Base-by-base conservation (phyloP, 2,797 vertebrate genomes). In the Leptodactylus fallax region DNA sequence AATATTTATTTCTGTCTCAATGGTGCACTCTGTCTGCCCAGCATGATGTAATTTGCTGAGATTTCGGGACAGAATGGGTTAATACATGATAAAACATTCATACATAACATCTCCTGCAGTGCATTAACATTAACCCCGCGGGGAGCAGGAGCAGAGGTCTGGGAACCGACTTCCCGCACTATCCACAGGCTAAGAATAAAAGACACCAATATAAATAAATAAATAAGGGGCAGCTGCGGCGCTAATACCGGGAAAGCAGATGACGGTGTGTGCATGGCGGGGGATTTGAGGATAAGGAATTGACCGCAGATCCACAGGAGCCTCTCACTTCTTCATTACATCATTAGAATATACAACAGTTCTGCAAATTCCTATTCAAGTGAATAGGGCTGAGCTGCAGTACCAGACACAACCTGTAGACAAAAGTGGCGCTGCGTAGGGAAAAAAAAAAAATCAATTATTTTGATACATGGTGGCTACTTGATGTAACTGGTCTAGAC, bases 71-170 rank as follows among this genome's bases (percentile, higher is more conserved):
- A 21, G 36, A 71, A 47, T 16, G 56, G 36, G 78, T 79, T 83
- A 83, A 69, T 69, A 25, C 7, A 14, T 49, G 21, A 69, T 67
- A 53, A 67, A 82, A 82, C 60, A 67, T 82, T 83, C 49, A 83
- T 71, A 21, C 49, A 83, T 71, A 83, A 69, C 63, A 55, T 83
- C 49, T 69, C 63, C 81, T 83, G 51, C 51, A 13, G 81, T 55
- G 47, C 81, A 83, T 71, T 83, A 83, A 83, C 81, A 83, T 83
- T 83, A 83, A 83, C 81, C 81, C 81, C 81, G 7, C 65, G 45
- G 81, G 81, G 81, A 83, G 65, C 10, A 21, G 16, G 63, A 82
- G 45, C 13, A 53, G 49, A 83, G 81, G 80, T 67, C 80, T 51
- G 61, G 25, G 61, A 56, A 27, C 47, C 16, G 14, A 55, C 49